phyloP scores from a whole-genome alignment of 2,113 vertebrate species.

The Calyptomena viridis region DNA sequence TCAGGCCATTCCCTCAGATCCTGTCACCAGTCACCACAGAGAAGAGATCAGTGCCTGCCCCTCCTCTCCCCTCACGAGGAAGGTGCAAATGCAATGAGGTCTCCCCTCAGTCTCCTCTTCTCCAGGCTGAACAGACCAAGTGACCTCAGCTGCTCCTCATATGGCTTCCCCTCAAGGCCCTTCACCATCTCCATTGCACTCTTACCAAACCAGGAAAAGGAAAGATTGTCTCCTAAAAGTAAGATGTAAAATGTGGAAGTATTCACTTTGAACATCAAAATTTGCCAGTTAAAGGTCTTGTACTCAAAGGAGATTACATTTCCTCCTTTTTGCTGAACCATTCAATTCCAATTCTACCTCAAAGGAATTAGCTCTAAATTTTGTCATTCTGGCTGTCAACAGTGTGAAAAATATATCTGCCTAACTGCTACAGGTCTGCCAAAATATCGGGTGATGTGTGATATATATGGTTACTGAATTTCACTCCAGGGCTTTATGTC shows the following conservation, averaged over 20 bases:
- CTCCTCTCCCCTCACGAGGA: not conserved
- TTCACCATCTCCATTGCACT: not conserved
- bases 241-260: not conserved
- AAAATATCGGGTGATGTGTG: not conserved
- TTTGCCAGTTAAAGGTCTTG: not conserved
- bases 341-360: not conserved
- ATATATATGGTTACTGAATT: not conserved
- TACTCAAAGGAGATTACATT: not conserved
- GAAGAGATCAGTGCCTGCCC: not conserved
- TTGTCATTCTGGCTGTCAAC: not conserved
- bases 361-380: not conserved
- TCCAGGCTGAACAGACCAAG: not conserved
- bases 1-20: accelerated
- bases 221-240: not conserved
- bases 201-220: not conserved
- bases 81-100: not conserved
- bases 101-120: not conserved
- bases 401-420: not conserved
- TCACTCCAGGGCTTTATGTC: not conserved
- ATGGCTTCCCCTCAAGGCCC: not conserved
- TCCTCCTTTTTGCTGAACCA: not conserved
- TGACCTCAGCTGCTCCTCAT: not conserved
- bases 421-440: not conserved
- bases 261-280: not conserved
- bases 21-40: not conserved